phyloP scores from a whole-genome alignment of 64 coral and sea anemone species.

The Pachyseris speciosa region DNA sequence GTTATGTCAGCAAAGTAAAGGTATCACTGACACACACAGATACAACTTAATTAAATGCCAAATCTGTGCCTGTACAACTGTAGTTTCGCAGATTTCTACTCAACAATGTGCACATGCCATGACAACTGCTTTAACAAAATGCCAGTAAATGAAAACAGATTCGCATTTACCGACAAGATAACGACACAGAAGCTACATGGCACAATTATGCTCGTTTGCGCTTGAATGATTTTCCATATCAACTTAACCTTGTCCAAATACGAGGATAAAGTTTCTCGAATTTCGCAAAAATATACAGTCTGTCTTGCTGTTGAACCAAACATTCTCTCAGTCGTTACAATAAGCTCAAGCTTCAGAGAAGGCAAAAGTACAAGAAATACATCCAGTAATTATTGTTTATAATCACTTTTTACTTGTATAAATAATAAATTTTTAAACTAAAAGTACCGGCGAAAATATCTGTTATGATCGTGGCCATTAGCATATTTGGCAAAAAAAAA shows the following conservation, averaged over 20 bases:
- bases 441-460: neutral
- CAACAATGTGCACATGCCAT: neutral
- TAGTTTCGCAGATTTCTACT: neutral
- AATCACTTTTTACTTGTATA: neutral
- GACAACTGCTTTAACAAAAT: neutral
- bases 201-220: neutral
- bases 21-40: neutral
- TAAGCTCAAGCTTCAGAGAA: neutral
- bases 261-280: constrained; percentile 13
- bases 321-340: neutral
- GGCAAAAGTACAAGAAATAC: neutral
- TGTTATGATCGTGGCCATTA: neutral
- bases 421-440: neutral
- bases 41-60: neutral
- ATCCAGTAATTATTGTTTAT: neutral
- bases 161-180: neutral
- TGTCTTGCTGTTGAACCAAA: neutral
- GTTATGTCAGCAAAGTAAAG: neutral
- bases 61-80: no score
- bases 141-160: neutral
- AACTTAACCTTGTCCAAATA: neutral
- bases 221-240: neutral
- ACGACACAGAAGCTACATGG: neutral
- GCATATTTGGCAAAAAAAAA: neutral
- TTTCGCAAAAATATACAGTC: neutral